phyloP scores from a whole-genome alignment of 2,797 vertebrate species.

The Sebastes kiyomatsui region DNA sequence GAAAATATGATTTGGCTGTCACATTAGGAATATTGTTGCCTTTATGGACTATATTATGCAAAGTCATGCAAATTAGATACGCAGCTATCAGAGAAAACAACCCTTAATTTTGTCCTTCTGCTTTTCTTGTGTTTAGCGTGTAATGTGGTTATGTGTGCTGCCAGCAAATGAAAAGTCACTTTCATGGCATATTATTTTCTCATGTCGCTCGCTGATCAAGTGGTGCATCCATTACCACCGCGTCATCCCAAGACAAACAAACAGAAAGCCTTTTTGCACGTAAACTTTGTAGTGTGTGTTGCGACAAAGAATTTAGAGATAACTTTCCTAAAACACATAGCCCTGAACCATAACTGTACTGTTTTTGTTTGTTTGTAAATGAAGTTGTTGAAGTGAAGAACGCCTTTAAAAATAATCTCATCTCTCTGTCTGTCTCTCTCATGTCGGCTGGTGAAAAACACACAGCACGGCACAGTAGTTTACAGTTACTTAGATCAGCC shows the following conservation, averaged over 20 bases:
- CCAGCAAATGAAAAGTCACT: constrained; percentile 82
- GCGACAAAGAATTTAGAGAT: neutral
- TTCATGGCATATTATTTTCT: constrained; percentile 79
- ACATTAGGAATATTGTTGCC: constrained; percentile 72
- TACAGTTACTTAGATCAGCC: constrained; percentile 61
- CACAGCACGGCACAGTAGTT: constrained; percentile 33
- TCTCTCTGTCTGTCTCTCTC: neutral
- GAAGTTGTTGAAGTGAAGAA: constrained; percentile 13
- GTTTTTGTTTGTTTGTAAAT: constrained; percentile 39
- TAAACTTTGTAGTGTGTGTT: constrained; percentile 35
- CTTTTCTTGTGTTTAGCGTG: constrained; percentile 78
- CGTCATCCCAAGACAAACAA: constrained; percentile 65
- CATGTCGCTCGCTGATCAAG: constrained; percentile 72
- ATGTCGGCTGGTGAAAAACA: constrained; percentile 26
- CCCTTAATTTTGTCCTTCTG: constrained; percentile 80
- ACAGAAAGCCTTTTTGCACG: constrained; percentile 13
- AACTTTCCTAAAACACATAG: constrained; percentile 22
- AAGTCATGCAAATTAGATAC: constrained; percentile 81
- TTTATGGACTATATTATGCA: constrained; percentile 80
- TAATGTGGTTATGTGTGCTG: constrained; percentile 78
- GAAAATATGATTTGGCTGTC: constrained; percentile 74
- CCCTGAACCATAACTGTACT: constrained; percentile 6
- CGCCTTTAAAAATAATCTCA: constrained; percentile 21
- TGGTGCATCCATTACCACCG: constrained; percentile 67
- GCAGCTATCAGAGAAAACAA: constrained; percentile 79